Percentiles rank a stretch among this genome's conserved stretches.
These are phyloP conservation scores for Polia nebulosa DNA, from an alignment of 2,888 invertebrate genomes.

Conservation along the genomic window DNA sequence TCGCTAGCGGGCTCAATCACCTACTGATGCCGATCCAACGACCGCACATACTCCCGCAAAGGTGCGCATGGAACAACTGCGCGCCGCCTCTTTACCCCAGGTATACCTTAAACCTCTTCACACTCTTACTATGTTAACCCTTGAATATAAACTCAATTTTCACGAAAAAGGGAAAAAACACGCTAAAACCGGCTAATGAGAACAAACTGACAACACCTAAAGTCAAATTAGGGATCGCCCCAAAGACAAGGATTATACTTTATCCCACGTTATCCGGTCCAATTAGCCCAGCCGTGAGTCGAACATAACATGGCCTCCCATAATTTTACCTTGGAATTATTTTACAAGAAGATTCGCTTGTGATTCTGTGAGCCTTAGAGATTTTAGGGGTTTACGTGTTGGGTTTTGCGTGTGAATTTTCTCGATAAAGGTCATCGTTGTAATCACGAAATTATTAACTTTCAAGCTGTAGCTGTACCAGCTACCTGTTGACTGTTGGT, in stretches of 20 bases:
- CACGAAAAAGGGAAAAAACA: constrained; percentile 7
- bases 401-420: background rate
- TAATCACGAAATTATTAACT: background rate
- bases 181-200: constrained; percentile 36
- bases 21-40: no score
- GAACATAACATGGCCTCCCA: constrained; percentile 12
- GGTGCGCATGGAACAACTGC: no score
- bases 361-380: background rate
- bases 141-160: background rate
- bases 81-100: no score
- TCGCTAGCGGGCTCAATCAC: no score
- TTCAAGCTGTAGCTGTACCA: no score
- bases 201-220: constrained; percentile 41
- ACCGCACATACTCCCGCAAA: no score
- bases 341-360: constrained; percentile 40
- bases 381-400: background rate
- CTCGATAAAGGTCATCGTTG: background rate
- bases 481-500: background rate
- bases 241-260: constrained; percentile 47
- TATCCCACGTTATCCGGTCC: constrained; percentile 42
- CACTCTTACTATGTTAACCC: background rate
- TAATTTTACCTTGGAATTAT: constrained; percentile 29
- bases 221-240: constrained; percentile 44
- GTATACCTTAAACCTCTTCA: no score
- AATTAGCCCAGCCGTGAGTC: constrained; percentile 47